Evolutionary conservation across 64 coral and sea anemone genomes (phyloP).

Genomic region (Actinia tenebrosa): DNA sequence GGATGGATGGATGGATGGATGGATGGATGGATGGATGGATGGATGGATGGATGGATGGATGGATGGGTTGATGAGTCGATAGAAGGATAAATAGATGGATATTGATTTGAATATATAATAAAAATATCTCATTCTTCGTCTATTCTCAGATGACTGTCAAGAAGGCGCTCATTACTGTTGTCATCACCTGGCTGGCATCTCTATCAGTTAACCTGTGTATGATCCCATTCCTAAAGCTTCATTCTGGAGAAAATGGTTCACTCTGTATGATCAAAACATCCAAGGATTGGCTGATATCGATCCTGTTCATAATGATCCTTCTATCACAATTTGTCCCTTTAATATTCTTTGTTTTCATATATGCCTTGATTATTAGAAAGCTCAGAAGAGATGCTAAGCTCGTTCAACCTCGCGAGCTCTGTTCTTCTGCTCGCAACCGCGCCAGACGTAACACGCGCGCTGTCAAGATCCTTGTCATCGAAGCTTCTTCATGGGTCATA

Average conservation of each 20-base stretch:
- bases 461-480: slow-evolving; percentile 40
- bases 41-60: no score
- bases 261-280: not conserved
- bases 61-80: no score
- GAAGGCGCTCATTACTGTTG: not conserved
- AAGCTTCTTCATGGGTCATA: slow-evolving; percentile 7
- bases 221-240: not conserved
- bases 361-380: slow-evolving; percentile 28
- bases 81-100: no score
- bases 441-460: slow-evolving; percentile 32
- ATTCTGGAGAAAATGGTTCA: not conserved
- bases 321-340: slow-evolving; percentile 14
- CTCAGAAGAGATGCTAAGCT: slow-evolving; percentile 24
- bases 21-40: no score
- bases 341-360: not conserved
- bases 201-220: not conserved
- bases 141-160: slow-evolving; percentile 27
- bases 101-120: not conserved
- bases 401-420: slow-evolving; percentile 10
- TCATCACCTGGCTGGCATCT: slow-evolving; percentile 4
- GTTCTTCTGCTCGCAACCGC: slow-evolving; percentile 20
- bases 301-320: not conserved
- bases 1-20: no score
- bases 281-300: not conserved
- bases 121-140: not conserved